Base-by-base conservation (phyloP, 1,140 invertebrate species). In the Geopemphigus sp. region DNA sequence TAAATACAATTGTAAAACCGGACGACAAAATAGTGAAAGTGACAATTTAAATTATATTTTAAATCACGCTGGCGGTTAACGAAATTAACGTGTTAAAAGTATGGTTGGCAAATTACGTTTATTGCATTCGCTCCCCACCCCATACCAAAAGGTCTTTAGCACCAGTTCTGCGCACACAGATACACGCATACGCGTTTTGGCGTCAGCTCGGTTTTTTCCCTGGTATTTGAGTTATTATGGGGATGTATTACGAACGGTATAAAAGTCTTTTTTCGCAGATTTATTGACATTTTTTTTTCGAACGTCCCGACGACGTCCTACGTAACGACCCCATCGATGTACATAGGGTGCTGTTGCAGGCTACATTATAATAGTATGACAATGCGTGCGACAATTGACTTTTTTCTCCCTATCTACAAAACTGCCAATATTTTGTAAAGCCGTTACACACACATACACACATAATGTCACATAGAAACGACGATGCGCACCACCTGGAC, bases 311-410 rank as follows among this genome's bases (percentile, higher is more conserved):
- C 32, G 32, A 39, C 32, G 32, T 39, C 32, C 32, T 4, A 8
- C 8, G 24, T 61, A 39, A 22, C 53, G 70, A 29, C 53, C 70
- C 50, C 53, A 0, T 39, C 53, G 19, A 54, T 24, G 63, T n/a
- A 19, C 39, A 39, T 5, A 5, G 32, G 63, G 61, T n/a, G 29
- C 17, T 8, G 26, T 10, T n/a, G 64, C 72, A 14, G n/a, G 72
- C 22, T 15, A n/a, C 6, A 11, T 6, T 54, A 32, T 54, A n/a
- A 14, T 45, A 6, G 17, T 54, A 19, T 22, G 50, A 54, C 39
- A 54, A 54, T 26, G 24, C 19, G 47, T 56, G 53, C n/a, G 29
- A 74, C 26, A 74, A 74, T 56, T 74, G 72, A 74, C 72, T 74
- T 57, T 74, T 22, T 32, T 39, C 14, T 22, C 54, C 54, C n/a